Evolutionary conservation across 2,113 vertebrate genomes (phyloP).

Genomic region (Carlito syrichta): DNA sequence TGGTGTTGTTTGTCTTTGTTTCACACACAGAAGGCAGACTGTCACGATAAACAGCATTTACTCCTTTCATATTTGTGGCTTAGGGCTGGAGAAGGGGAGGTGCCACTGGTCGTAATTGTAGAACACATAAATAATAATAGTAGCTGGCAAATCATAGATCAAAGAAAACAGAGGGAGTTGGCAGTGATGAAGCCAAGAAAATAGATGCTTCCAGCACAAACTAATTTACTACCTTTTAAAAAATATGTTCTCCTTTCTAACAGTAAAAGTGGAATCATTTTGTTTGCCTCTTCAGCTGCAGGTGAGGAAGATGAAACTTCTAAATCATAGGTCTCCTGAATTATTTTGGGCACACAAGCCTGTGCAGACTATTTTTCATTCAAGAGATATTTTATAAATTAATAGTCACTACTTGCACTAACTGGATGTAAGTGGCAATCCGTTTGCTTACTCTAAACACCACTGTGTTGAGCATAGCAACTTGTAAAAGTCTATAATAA

Average conservation of each 20-base stretch:
- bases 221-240: constrained; percentile 80
- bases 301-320: constrained; percentile 66
- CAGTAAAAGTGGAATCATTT: constrained; percentile 69
- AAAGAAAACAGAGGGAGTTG: constrained; percentile 82
- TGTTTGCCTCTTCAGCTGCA: constrained; percentile 63
- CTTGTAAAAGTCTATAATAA: background rate
- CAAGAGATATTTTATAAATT: constrained; percentile 7
- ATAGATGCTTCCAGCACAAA: constrained; percentile 77
- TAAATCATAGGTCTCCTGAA: constrained; percentile 46
- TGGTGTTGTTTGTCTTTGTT: constrained; percentile 82
- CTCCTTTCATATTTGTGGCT: constrained; percentile 84
- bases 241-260: constrained; percentile 70
- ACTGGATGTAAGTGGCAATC: background rate
- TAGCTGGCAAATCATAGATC: constrained; percentile 84
- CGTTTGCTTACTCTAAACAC: background rate
- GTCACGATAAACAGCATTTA: constrained; percentile 85
- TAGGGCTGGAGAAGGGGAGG: constrained; percentile 81
- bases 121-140: constrained; percentile 87
- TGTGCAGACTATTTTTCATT: constrained; percentile 28
- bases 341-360: constrained; percentile 43
- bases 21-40: constrained; percentile 84
- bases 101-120: constrained; percentile 81
- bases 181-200: constrained; percentile 80
- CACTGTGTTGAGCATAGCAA: rapidly evolving
- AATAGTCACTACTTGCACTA: background rate